Percentiles rank a stretch among this genome's conserved stretches.
phyloP scores from a whole-genome alignment of 2,797 vertebrate species.

The Peromyscus melanophrys region DNA sequence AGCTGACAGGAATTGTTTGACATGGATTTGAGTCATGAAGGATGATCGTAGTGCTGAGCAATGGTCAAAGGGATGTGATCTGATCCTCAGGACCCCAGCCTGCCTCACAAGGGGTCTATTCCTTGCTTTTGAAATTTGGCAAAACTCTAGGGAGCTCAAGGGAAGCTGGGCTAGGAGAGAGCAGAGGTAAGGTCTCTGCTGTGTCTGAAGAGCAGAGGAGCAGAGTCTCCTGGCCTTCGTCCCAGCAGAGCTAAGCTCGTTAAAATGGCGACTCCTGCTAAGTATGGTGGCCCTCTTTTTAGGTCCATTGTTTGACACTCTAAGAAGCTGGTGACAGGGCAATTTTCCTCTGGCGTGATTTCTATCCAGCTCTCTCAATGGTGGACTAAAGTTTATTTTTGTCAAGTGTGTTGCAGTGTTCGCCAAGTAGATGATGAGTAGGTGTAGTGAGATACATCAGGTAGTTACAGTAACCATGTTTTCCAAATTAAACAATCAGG shows the following conservation, averaged over 20 bases:
- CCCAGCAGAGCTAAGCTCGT: background rate
- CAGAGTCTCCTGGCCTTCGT: background rate
- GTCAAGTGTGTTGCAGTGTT: constrained; percentile 23
- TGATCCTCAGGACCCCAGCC: background rate
- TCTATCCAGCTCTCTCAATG: background rate
- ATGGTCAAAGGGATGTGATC: background rate
- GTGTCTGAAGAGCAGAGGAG: background rate
- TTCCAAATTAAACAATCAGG: constrained; percentile 17
- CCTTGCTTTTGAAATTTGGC: background rate
- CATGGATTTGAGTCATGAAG: background rate
- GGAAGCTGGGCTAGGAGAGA: background rate
- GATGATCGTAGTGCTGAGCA: background rate
- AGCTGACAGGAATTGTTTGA: background rate
- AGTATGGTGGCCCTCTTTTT: background rate
- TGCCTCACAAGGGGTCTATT: background rate
- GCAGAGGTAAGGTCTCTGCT: background rate
- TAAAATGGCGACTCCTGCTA: background rate
- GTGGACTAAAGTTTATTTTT: constrained; percentile 7
- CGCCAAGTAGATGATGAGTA: background rate
- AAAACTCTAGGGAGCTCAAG: background rate
- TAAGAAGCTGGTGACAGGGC: background rate
- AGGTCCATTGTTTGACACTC: background rate
- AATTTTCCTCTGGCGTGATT: background rate
- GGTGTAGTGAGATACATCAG: background rate
- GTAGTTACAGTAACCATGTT: background rate